A percentile compares a stretch with the other conserved stretches of the same genome.
Evolutionary conservation across 2,888 invertebrate species (phyloP).

Genomic region (Cheilosia variabilis): DNA sequence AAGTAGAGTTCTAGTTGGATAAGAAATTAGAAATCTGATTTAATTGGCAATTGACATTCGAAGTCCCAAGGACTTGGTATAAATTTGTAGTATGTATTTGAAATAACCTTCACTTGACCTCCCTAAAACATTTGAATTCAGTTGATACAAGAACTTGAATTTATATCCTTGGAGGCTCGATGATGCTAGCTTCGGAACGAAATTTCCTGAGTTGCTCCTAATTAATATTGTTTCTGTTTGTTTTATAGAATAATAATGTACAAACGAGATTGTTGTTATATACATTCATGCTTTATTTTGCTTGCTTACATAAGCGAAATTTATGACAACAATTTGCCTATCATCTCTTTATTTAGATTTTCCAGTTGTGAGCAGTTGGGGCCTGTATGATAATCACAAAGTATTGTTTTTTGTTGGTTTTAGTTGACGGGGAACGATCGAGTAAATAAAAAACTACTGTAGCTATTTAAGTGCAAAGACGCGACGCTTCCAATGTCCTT

Average conservation of each 20-base stretch:
- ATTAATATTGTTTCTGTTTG: not conserved
- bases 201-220: not conserved
- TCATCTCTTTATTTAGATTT: too few species aligned
- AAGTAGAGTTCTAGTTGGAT: conserved; percentile 67
- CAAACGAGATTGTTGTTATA: too few species aligned
- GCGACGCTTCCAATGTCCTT: too few species aligned
- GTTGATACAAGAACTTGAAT: conserved; percentile 25
- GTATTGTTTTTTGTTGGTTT: too few species aligned
- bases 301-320: too few species aligned
- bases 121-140: conserved; percentile 38
- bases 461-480: too few species aligned
- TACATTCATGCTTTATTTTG: too few species aligned
- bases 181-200: not conserved
- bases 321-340: too few species aligned
- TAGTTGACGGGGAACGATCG: too few species aligned
- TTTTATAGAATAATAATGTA: not conserved
- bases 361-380: too few species aligned
- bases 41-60: conserved; percentile 14
- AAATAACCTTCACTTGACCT: conserved; percentile 75
- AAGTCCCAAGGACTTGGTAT: conserved; percentile 48
- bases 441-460: too few species aligned
- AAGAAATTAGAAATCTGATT: not conserved
- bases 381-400: too few species aligned
- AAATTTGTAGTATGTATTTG: conserved; percentile 29
- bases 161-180: conserved; percentile 2